Base-by-base conservation (phyloP, 2,113 vertebrate species). In the Podilymbus podiceps region DNA sequence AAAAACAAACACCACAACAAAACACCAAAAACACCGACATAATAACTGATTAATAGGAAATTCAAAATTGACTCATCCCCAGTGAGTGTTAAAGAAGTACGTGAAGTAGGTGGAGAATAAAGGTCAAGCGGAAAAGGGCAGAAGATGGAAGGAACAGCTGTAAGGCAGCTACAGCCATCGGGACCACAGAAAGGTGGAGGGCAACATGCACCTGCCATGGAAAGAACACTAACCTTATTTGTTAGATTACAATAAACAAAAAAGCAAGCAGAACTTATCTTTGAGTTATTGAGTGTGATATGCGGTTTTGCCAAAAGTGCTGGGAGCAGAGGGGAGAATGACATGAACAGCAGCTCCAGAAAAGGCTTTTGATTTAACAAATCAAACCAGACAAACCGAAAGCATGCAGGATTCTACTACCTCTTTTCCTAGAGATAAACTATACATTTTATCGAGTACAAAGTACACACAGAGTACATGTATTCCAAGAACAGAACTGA, bases 331-430 rank as follows among this genome's bases (percentile, higher is more conserved):
- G 25, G 25, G 16, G 18, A 71, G 52, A 93, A 72, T 1, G 2
- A 66, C 27, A n/a, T 11, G 33, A 86, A 50, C 18, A 78, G 60
- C n/a, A 91, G 1, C 25, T 78, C 55, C 38, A 72, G 59, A 74
- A 90, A 82, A 79, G 27, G 49, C 33, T 81, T 82, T 40, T 58
- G 24, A 88, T 76, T 60, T 78, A 59, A 59, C 12, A 62, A 82
- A 71, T n/a, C 22, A 74, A 25, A 91, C 67, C 14, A 46, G 33
- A 28, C 23, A 77, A 94, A 53, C 20, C 2, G 6, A 69, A 58
- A 67, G 15, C 0, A 0, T 31, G 40, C 12, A 23, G 46, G 40
- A 55, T 49, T 81, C 35, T 73, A 23, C 23, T 4, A 15, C 12
- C 28, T 67, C 31, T 75, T 67, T 71, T 71, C 24, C 30, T 19